These are phyloP conservation scores for Zosterops pallidus DNA, from an alignment of 2,113 vertebrate genomes.

Conservation along the genomic window DNA sequence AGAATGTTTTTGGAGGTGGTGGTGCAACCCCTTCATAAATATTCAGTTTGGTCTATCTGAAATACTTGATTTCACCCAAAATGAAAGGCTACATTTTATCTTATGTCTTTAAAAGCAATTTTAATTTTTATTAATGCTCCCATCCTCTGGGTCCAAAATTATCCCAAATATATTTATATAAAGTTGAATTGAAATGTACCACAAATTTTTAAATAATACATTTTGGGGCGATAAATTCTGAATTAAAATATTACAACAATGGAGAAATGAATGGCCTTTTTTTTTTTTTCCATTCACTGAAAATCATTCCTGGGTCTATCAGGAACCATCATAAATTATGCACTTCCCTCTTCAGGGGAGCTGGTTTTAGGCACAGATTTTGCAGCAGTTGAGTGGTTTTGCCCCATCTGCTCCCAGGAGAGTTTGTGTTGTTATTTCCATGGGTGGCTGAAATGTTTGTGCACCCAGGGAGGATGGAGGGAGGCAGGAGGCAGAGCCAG, in stretches of 20 bases:
- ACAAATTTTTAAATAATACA: background rate
- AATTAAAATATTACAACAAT: background rate
- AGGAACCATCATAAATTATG: background rate
- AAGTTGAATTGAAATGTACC: background rate
- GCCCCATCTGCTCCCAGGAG: background rate
- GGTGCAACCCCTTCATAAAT: background rate
- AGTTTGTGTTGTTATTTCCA: background rate
- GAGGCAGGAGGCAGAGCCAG: background rate
- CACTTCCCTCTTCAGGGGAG: background rate
- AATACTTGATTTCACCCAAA: background rate
- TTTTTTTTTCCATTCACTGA: background rate
- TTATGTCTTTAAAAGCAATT: background rate
- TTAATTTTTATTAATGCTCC: background rate
- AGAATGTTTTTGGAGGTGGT: background rate
- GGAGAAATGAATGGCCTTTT: background rate
- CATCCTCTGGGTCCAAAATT: background rate
- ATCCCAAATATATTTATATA: background rate
- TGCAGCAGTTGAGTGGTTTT: background rate
- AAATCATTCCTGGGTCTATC: background rate
- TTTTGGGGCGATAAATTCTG: rapidly evolving
- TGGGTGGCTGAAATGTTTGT: background rate
- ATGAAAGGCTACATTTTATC: background rate
- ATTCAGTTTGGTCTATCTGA: background rate
- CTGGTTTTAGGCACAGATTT: background rate
- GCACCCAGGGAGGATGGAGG: background rate